phyloP scores from a whole-genome alignment of 2,888 invertebrate genomes.

The Galerucella nymphaeae region DNA sequence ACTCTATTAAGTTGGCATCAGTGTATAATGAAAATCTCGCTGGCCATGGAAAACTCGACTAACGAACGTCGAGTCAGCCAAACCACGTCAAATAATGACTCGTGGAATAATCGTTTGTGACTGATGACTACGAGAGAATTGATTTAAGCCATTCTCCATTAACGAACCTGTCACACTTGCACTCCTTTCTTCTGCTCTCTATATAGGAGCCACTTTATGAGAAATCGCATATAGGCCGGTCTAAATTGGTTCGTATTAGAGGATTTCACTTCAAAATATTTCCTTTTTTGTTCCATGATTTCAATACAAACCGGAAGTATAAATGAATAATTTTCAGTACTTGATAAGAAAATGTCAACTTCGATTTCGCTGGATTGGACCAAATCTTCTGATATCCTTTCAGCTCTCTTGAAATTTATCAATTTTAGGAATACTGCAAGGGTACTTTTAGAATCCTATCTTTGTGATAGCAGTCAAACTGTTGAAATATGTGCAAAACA shows the following conservation, averaged over 20 bases:
- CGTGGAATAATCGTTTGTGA: constrained; percentile 60
- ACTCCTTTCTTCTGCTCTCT: constrained; percentile 18
- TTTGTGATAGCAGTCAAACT: too few relatives aligned
- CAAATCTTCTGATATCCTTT: too few relatives aligned
- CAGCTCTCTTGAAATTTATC: too few relatives aligned
- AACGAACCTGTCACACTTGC: constrained; percentile 50
- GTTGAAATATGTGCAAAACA: too few relatives aligned
- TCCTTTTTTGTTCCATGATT: not conserved
- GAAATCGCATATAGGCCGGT: constrained; percentile 20
- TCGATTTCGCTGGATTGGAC: too few relatives aligned
- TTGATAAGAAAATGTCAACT: too few relatives aligned
- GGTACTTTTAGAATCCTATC: too few relatives aligned
- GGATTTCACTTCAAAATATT: too few relatives aligned
- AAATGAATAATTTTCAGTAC: too few relatives aligned
- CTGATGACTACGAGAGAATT: constrained; percentile 59
- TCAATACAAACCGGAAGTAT: too few relatives aligned
- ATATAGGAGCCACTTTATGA: constrained; percentile 19
- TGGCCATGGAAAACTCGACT: constrained; percentile 40
- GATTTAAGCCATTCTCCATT: constrained; percentile 59
- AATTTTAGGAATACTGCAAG: too few relatives aligned
- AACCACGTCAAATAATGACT: constrained; percentile 54
- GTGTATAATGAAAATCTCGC: constrained; percentile 40
- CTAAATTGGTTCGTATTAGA: not conserved
- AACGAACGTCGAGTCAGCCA: constrained; percentile 61
- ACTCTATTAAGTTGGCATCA: constrained; percentile 39